These are phyloP conservation scores for Amphipoea oculea DNA, from an alignment of 2,888 invertebrate species.

Conservation along the genomic window DNA sequence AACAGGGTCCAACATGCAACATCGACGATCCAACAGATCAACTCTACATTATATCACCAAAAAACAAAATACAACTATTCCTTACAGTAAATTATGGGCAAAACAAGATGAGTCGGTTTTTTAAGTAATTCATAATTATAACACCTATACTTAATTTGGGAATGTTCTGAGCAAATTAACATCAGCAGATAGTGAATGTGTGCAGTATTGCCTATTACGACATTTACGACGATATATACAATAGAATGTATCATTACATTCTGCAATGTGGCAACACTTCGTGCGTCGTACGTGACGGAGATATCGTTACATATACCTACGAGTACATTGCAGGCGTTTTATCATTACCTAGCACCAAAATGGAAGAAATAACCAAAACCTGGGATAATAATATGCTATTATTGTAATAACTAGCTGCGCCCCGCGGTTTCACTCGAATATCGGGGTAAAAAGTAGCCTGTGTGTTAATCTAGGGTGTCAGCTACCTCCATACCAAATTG, in stretches of 20 bases:
- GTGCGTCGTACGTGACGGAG: slow-evolving; percentile 24
- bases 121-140: background rate
- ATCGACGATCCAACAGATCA: too few relatives aligned
- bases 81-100: too few relatives aligned
- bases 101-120: too few relatives aligned
- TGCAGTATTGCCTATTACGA: slow-evolving; percentile 7
- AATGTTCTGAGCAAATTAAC: background rate
- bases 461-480: too few relatives aligned
- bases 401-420: too few relatives aligned
- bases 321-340: background rate
- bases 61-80: too few relatives aligned
- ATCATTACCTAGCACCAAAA: background rate
- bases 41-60: too few relatives aligned
- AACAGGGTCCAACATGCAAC: background rate
- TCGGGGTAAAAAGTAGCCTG: too few relatives aligned
- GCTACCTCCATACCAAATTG: too few relatives aligned
- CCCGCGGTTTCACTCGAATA: too few relatives aligned
- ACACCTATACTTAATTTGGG: background rate
- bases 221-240: slow-evolving; percentile 14
- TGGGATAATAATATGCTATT: too few relatives aligned
- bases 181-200: slow-evolving; percentile 20
- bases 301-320: slow-evolving; percentile 10
- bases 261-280: slow-evolving; percentile 23
- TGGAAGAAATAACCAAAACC: background rate
- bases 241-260: slow-evolving; percentile 24